Evolutionary conservation across 30 jellyfish, hydroid and myxozoan genomes (phyloP), one percentile per base, ranked within the genome.

Genomic region (Aurelia sp.): DNA sequence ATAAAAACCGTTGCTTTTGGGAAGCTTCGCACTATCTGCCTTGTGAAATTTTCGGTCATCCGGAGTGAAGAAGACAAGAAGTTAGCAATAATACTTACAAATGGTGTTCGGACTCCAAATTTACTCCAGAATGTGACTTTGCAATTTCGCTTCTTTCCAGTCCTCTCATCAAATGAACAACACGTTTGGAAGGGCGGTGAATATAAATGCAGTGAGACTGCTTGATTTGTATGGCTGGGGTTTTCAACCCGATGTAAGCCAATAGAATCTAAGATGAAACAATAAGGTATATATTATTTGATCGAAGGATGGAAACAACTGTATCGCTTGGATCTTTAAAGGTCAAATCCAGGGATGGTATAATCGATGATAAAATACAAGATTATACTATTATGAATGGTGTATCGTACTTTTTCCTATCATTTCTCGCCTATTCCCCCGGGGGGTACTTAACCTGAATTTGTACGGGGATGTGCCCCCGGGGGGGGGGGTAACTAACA

Each of bases 231-330:
- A 74, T 93, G 98, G 62, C 96, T 93, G 38, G 87, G 89, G 79
- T 93, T 93, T 76, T 93, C 98, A 55, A 93, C 85, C n/a, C 97
- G 97, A 80, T 93, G 98, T 18, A 93, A 86, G 19, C 98, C 98
- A 80, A 93, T 84, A 13, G 97, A 60, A 63, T 93, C 98, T 93
- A 84, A 4, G 70, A 24, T 10, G 63, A 79, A 70, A 81, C 31
- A n/a, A 65, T 24, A 13, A 4, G 21, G 12, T 13, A n/a, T n/a
- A n/a, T n/a, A 63, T 17, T 76, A 19, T 48, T 35, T 19, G 15
- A 73, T 17, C 0, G 44, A 24, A 52, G 1, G 30, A 72, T 72
- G 16, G 19, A 72, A 9, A 35, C 41, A 51, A 72, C 7, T 40
- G 51, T 40, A 4, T 40, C 0, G 51, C 51, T 40, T 40, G 51